Conservation (phyloP, 2,888 invertebrate genomes). For the Acronicta leporina region DNA sequence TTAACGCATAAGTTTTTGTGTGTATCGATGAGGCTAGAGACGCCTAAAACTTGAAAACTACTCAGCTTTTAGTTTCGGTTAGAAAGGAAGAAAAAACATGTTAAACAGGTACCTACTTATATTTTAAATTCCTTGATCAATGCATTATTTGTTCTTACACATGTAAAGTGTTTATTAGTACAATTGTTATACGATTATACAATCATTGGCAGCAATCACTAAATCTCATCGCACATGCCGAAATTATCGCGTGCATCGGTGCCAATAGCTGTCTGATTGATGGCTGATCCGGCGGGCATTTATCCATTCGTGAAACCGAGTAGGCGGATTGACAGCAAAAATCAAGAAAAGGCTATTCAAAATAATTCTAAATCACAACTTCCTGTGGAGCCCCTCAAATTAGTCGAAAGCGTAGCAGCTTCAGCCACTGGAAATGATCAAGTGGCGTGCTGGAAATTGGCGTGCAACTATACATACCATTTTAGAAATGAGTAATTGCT, state of each 20-base stretch:
- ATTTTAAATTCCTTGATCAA: slow-evolving; percentile 31
- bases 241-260: slow-evolving; percentile 81
- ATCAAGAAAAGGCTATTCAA: slow-evolving; percentile 67
- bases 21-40: neutral
- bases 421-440: slow-evolving; percentile 82
- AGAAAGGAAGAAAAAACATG: no score
- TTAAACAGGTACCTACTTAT: no score
- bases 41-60: neutral
- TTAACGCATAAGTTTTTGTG: slow-evolving; percentile 5
- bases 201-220: slow-evolving; percentile 80
- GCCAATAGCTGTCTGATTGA: slow-evolving; percentile 83
- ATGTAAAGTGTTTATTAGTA: slow-evolving; percentile 61
- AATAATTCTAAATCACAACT: slow-evolving; percentile 75
- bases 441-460: slow-evolving; percentile 85
- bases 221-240: slow-evolving; percentile 75
- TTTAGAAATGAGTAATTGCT: slow-evolving; percentile 80
- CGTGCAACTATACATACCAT: slow-evolving; percentile 71
- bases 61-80: slow-evolving; percentile 9
- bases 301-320: slow-evolving; percentile 65
- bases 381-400: slow-evolving; percentile 78
- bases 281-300: slow-evolving; percentile 69
- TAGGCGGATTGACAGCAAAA: slow-evolving; percentile 68
- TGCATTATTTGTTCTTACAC: slow-evolving; percentile 25
- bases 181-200: slow-evolving; percentile 75
- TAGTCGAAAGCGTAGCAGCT: slow-evolving; percentile 73